Base-by-base conservation (phyloP, 2,797 vertebrate genomes). In the Girardinus metallicus region DNA sequence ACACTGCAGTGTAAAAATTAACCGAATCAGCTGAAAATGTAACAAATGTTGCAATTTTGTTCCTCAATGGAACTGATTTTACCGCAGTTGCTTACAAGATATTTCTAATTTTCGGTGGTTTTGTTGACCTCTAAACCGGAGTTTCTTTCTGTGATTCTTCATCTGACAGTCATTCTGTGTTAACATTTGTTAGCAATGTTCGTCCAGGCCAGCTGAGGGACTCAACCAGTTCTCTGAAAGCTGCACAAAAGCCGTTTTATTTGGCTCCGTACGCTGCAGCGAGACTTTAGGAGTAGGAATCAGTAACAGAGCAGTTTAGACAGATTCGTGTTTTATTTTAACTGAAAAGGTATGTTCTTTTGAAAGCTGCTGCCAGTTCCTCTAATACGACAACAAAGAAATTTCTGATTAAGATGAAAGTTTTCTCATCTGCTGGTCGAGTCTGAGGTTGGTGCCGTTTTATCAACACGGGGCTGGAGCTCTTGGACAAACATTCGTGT, bases 161-260 rank as follows among this genome's bases (percentile, higher is more conserved):
- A 44, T 8, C 49, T 51, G 21, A 51, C 49, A 51, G 21, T 8
- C 49, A 60, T 81, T 60, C 13, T 39, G 77, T 3, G 75, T 85
- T 86, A 86, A 86, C 84, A 80, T 87, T 92, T 85, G 85, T 83
- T 89, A 85, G 87, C 83, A 70, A 86, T 83, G 85, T 77, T 77
- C n/a, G 83, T 77, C 41, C 12, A 47, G 83, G 84, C 89, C 83
- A 88, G 87, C 15, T 0, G 70, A 80, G 91, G 85, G 88, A 87
- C 88, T 64, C 51, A 82, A 91, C 81, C 87, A 83, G 78, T 77
- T 89, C 80, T 76, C 76, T 81, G 77, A 74, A 89, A 87, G 53
- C 87, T 49, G 81, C 86, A 88, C 84, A 73, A 84, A 86, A 86
- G 84, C 83, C 62, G 62, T 87, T 88, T 76, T 75, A 76, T 79